Evolutionary conservation across 2,888 invertebrate species (phyloP).

Genomic region (Cosmia trapezina): DNA sequence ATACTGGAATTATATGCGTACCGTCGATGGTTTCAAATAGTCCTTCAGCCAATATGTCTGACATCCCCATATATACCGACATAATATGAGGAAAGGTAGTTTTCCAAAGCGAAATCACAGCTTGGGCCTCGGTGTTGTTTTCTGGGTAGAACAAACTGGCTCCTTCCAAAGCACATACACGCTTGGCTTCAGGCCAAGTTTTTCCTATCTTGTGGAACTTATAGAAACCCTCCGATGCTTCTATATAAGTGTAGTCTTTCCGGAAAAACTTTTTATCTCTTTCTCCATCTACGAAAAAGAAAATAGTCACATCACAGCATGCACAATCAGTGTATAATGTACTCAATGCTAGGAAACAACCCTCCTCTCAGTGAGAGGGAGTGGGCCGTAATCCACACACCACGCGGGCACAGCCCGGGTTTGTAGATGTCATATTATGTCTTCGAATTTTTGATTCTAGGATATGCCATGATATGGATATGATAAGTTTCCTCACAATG

Average conservation of each 20-base stretch:
- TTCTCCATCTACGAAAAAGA: conserved; percentile 35
- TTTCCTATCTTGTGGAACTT: conserved; percentile 12
- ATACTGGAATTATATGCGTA: not conserved
- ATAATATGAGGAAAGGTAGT: not conserved
- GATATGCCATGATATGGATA: too few relatives aligned
- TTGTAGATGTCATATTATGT: too few relatives aligned
- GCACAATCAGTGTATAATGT: too few relatives aligned
- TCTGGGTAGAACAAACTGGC: conserved; percentile 36
- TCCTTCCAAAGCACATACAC: conserved; percentile 19
- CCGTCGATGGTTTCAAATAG: conserved; percentile 54
- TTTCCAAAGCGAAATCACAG: conserved; percentile 31
- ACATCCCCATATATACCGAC: conserved; percentile 56
- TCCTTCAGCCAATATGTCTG: conserved; percentile 39
- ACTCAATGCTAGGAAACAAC: too few relatives aligned
- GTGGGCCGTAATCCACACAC: too few relatives aligned
- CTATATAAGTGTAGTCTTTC: conserved; percentile 67
- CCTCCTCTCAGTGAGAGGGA: too few relatives aligned
- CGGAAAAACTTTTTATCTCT: conserved; percentile 57
- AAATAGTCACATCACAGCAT: not conserved
- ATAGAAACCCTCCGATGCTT: conserved; percentile 25
- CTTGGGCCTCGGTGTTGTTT: not conserved
- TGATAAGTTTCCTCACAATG: too few relatives aligned
- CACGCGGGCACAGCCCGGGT: too few relatives aligned
- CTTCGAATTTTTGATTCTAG: too few relatives aligned
- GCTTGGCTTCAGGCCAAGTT: conserved; percentile 28